A percentile compares a stretch with the other conserved stretches of the same genome.
Evolutionary conservation across 2,888 invertebrate genomes (phyloP).

Genomic region (Polydrusus pterygomalis): DNA sequence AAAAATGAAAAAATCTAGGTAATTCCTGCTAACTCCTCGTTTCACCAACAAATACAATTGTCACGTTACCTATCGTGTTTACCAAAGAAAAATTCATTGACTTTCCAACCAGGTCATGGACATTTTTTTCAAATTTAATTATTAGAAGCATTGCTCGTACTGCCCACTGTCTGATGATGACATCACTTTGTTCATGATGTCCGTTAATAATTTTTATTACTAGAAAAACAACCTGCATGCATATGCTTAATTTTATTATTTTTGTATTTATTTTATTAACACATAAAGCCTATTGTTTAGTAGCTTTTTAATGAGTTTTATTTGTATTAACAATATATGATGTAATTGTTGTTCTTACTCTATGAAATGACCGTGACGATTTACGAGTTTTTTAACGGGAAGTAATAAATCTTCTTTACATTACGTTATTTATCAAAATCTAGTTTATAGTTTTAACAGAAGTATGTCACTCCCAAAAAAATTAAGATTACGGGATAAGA

Average conservation of each 20-base stretch:
- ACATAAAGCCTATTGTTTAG: conserved; percentile 9
- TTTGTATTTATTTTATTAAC: conserved; percentile 1
- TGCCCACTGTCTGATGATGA: conserved; percentile 1
- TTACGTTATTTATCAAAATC: conserved; percentile 1
- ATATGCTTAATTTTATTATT: conserved; percentile 8
- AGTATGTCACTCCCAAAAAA: too few relatives aligned
- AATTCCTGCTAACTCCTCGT: too few relatives aligned
- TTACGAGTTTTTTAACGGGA: conserved; percentile 5
- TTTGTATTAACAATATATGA: conserved; percentile 18
- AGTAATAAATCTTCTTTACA: conserved; percentile 14
- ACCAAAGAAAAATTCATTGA: conserved; percentile 1
- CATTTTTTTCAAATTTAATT: background rate
- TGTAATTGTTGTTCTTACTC: conserved; percentile 24
- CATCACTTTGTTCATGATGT: conserved; percentile 5
- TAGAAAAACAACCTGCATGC: conserved; percentile 14
- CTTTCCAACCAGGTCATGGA: conserved; percentile 8
- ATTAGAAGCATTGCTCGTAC: background rate
- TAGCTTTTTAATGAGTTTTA: background rate
- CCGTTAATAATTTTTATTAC: conserved; percentile 1
- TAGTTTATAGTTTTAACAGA: background rate
- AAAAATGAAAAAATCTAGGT: too few relatives aligned
- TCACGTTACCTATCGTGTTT: background rate
- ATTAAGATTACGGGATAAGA: too few relatives aligned
- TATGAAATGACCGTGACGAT: conserved; percentile 21
- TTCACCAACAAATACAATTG: background rate